A percentile compares a stretch with the other conserved stretches of the same genome.
Evolutionary conservation across 1,140 invertebrate genomes (phyloP).

Genomic region (Callitettix versicolor): DNA sequence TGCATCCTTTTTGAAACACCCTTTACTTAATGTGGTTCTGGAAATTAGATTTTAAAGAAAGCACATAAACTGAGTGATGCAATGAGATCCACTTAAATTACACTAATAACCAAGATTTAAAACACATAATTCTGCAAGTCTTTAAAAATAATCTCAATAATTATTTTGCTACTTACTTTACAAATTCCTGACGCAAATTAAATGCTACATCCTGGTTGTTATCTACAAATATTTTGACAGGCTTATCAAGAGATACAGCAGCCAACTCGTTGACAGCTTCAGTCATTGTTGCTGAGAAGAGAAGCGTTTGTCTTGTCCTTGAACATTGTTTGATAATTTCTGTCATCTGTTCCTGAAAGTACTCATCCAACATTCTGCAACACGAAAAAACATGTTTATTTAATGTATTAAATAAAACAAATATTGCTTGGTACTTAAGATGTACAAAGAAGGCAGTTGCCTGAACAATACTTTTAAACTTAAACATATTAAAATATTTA

Average conservation of each 20-base stretch:
- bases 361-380: constrained; percentile 90
- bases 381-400: too few relatives aligned
- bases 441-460: too few relatives aligned
- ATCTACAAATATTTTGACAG: constrained; percentile 89
- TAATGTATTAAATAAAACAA: not conserved
- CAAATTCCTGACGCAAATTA: constrained; percentile 92
- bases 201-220: constrained; percentile 92
- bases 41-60: too few relatives aligned
- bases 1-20: too few relatives aligned
- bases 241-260: constrained; percentile 79
- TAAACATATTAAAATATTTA: too few relatives aligned
- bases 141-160: too few relatives aligned
- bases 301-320: constrained; percentile 86
- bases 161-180: constrained; percentile 54
- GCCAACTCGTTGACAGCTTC: constrained; percentile 91
- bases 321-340: constrained; percentile 88
- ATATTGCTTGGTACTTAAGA: not conserved
- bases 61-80: too few relatives aligned
- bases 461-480: too few relatives aligned
- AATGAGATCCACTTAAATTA: too few relatives aligned
- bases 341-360: constrained; percentile 97
- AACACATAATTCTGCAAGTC: too few relatives aligned
- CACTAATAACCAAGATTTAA: too few relatives aligned
- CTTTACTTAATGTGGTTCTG: too few relatives aligned
- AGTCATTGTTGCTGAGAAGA: constrained; percentile 98